These are phyloP conservation scores for Pampus argenteus DNA, from an alignment of 2,797 vertebrate species.

Conservation along the genomic window DNA sequence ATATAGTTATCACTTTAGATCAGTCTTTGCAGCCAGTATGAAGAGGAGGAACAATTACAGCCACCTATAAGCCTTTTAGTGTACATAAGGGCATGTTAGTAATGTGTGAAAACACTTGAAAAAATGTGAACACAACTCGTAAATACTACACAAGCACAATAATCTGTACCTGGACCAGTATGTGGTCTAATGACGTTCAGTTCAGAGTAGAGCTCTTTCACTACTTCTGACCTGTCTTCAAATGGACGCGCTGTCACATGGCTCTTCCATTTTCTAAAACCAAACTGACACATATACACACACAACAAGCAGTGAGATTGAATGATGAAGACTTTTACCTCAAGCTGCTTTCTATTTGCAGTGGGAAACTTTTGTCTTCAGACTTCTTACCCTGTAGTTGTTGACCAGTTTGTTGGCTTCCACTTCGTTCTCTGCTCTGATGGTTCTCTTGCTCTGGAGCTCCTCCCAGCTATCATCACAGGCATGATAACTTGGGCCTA, in stretches of 20 bases:
- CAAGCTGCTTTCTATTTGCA: neutral
- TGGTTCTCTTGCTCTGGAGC: conserved; percentile 82
- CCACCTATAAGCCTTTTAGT: too few relatives aligned
- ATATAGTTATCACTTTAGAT: too few relatives aligned
- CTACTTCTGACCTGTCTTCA: conserved; percentile 89
- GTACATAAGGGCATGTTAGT: neutral
- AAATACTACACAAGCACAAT: neutral
- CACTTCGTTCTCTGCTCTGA: conserved; percentile 87
- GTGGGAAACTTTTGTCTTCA: neutral
- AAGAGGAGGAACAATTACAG: too few relatives aligned
- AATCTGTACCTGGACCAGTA: conserved; percentile 72
- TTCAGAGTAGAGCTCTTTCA: conserved; percentile 93
- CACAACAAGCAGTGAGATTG: neutral
- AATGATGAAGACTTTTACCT: neutral
- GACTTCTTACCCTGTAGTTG: conserved; percentile 87
- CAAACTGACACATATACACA: conserved; percentile 83
- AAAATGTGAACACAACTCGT: neutral
- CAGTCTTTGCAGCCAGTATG: too few relatives aligned
- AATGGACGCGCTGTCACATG: conserved; percentile 90
- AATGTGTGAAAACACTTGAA: neutral
- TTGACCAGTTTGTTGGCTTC: conserved; percentile 91
- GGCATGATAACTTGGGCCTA: conserved; percentile 69
- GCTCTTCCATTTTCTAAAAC: conserved; percentile 96
- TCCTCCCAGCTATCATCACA: conserved; percentile 83
- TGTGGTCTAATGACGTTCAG: conserved; percentile 85